Evolutionary conservation across 1,140 invertebrate genomes (phyloP), one percentile per base, ranked within the genome.

Genomic region (Drosophila subobscura): DNA sequence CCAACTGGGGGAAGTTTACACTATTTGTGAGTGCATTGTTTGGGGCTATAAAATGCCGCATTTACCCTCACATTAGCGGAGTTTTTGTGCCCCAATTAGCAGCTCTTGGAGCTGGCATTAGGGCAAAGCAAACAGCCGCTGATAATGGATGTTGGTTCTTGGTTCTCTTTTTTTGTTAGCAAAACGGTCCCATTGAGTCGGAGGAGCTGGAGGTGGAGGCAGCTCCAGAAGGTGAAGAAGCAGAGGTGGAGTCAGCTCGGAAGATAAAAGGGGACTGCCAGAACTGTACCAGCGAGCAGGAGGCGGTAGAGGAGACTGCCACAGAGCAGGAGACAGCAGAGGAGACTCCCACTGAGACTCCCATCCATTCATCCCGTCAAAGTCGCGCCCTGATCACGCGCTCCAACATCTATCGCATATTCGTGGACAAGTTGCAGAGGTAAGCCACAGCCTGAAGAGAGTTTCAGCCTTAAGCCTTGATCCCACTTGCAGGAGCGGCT

Each of bases 401-500:
- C 1, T 73, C 66, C 0, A 83, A 90, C 74, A 89, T 90, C 29
- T 90, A 90, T 73, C 79, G 63, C 12, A 90, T 90, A 37, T 29
- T 90, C 0, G 77, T 75, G 29, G 89, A 90, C 42, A 90, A 90
- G 47, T 71, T 90, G 20, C 50, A 70, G 7, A 88, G 79, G 88
- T 90, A 23, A 0, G 25, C 1, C n/a, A 29, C 0, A 3, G 12
- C 1, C 14, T n/a, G 22, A 4, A 6, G 7, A 7, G 8, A 40
- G 29, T 12, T 4, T 12, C 8, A 3, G 7, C 2, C 0, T 16
- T 23, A 1, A 5, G 4, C 6, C 6, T 8, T 41, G 12, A 2
- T 16, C 1, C 12, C 3, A 5, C 59, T 52, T 72, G 0, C 5
- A 90, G 90, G 42, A 86, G 71, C 8, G 90, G 90, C 12, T 89